These are phyloP conservation scores for Chorisops tibialis DNA, from an alignment of 2,888 invertebrate genomes.

Conservation along the genomic window DNA sequence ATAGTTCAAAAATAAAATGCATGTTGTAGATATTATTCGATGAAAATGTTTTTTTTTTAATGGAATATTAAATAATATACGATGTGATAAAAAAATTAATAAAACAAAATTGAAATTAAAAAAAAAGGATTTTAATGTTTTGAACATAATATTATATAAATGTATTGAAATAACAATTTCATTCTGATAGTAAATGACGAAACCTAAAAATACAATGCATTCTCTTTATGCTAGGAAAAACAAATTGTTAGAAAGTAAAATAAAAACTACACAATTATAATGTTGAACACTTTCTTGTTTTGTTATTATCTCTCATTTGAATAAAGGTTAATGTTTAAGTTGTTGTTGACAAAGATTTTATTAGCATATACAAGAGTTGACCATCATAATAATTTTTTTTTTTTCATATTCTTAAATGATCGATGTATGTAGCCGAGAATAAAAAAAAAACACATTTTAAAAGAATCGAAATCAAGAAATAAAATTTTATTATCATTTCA, in stretches of 20 bases:
- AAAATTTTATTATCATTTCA: constrained; percentile 11
- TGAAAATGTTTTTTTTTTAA: no score
- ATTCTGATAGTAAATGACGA: no score
- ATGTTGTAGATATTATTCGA: no score
- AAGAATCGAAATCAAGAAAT: constrained; percentile 3
- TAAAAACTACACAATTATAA: neutral
- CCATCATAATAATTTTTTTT: neutral
- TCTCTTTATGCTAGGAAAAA: neutral
- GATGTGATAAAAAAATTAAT: no score
- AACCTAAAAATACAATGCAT: no score
- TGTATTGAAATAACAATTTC: no score
- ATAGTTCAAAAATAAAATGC: no score
- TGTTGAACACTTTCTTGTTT: neutral
- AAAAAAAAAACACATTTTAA: neutral
- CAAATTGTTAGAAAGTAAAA: neutral
- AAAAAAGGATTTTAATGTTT: no score
- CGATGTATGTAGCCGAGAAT: neutral
- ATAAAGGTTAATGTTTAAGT: neutral
- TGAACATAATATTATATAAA: no score
- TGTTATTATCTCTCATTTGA: neutral
- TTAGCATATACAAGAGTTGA: neutral
- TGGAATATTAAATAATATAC: no score
- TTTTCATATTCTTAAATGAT: no score
- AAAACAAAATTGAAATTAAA: no score
- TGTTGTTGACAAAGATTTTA: neutral